Percentiles rank a stretch among this genome's conserved stretches.
Conservation (phyloP, 1,140 invertebrate genomes). For the Aphelenchoides fujianensis region DNA sequence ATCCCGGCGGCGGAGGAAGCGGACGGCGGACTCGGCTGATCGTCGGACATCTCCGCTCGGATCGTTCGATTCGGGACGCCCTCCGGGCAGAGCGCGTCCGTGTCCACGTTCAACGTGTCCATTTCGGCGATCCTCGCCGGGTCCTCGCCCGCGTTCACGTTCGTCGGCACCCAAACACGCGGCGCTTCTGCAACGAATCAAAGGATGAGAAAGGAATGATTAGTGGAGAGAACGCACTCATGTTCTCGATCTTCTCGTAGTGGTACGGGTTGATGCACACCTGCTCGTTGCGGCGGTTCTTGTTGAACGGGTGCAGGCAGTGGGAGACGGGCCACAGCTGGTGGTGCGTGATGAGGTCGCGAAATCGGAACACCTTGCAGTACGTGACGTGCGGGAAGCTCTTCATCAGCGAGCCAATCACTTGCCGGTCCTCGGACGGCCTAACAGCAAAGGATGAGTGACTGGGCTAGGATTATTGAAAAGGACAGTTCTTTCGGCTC, state of each 20-base stretch:
- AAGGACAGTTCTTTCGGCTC: too few relatives aligned
- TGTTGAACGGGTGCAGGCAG: constrained; percentile 79
- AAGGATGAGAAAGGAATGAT: constrained; percentile 30
- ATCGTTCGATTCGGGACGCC: constrained; percentile 15
- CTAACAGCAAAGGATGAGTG: constrained; percentile 30
- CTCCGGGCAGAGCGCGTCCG: constrained; percentile 6
- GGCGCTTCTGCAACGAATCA: constrained; percentile 26
- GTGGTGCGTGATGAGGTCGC: constrained; percentile 89
- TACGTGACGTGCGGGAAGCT: constrained; percentile 68
- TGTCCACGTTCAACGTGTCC: constrained; percentile 33
- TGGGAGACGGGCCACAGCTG: constrained; percentile 83
- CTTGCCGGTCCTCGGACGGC: constrained; percentile 37
- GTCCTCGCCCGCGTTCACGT: constrained; percentile 21
- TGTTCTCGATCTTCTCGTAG: constrained; percentile 71
- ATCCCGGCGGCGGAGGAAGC: neutral
- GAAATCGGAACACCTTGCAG: constrained; percentile 85
- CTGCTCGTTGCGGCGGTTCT: constrained; percentile 40
- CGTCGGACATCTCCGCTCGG: neutral
- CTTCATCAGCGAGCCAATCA: constrained; percentile 65
- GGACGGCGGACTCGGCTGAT: neutral
- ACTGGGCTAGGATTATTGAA: too few relatives aligned
- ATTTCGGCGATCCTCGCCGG: neutral
- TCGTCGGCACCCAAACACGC: constrained; percentile 31
- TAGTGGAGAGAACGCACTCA: constrained; percentile 44
- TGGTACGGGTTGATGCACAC: constrained; percentile 98